Evolutionary conservation across 2,113 vertebrate species (phyloP).

Genomic region (Polypterus senegalus): DNA sequence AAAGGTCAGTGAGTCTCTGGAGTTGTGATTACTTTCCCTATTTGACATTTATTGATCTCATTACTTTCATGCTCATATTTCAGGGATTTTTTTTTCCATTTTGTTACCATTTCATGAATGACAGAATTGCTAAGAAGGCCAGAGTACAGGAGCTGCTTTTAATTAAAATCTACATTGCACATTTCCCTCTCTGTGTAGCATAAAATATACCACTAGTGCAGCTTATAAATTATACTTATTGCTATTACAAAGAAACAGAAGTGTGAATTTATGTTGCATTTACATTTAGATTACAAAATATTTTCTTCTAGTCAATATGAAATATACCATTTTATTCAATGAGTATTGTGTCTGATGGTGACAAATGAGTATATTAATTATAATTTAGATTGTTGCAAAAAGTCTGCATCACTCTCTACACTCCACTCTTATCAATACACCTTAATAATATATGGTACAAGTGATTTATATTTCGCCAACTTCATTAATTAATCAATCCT

Average conservation of each 20-base stretch:
- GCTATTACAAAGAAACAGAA: not conserved
- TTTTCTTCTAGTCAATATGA: not conserved
- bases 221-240: not conserved
- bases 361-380: too few species aligned
- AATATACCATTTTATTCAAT: not conserved
- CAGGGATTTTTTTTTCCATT: constrained; percentile 44
- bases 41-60: constrained; percentile 78
- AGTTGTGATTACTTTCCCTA: constrained; percentile 70
- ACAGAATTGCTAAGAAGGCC: constrained; percentile 45
- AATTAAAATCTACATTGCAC: constrained; percentile 52
- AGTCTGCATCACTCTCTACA: too few species aligned
- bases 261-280: not conserved
- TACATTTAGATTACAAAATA: not conserved
- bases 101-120: constrained; percentile 55
- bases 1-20: constrained; percentile 72
- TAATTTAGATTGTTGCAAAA: too few species aligned
- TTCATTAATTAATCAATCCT: too few species aligned
- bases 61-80: constrained; percentile 67
- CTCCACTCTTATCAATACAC: too few species aligned
- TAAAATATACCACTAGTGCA: not conserved
- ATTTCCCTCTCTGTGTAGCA: constrained; percentile 31
- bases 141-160: constrained; percentile 47
- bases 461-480: too few species aligned
- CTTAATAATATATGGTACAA: too few species aligned
- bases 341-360: too few species aligned